Base-by-base conservation (phyloP, 2,113 vertebrate genomes). In the Scopus umbretta region DNA sequence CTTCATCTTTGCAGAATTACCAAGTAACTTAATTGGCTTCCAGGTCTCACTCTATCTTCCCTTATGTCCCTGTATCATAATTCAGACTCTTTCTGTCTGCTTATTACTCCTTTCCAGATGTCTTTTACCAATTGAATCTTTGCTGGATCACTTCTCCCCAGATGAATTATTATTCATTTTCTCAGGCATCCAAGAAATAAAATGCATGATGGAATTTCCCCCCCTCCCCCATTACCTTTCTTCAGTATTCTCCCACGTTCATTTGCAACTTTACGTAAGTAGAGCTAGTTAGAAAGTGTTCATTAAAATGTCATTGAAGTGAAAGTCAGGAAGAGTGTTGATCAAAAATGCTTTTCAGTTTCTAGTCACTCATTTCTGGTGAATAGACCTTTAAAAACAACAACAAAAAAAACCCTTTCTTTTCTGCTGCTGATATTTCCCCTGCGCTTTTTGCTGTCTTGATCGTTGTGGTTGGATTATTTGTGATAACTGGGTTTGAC, bases 251-350 rank as follows among this genome's bases (percentile, higher is more conserved):
- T 96, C 92, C 96, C 87, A 90, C 79, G 3, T 93, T 96, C 90
- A 50, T 96, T 91, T 96, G 80, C 87, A 90, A 71, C 83, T 88
- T 95, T 65, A 88, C 4, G 5, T 75, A 95, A 94, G 96, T 62
- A 88, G 45, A 95, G 58, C 71, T 95, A 73, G 73, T 90, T 96
- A 94, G 70, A 94, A 96, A 94, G 92, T 80, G 53, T 85, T 97
- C 87, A 92, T 97, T 96, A 97, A 96, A 94, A 94, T 96, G 96
- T 94, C 94, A 93, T 65, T 88, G 81, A 94, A 96, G 56, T 83
- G 62, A 88, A 96, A 94, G 81, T 87, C 84, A 76, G 66, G 58
- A 82, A 91, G 42, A 81, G 34, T 65, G 62, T 91, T 97, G 78
- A 96, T 96, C 62, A 94, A 66, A 96, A 96, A 94, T 73, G 71